Evolutionary conservation across 2,888 invertebrate genomes (phyloP).

Genomic region (Parnassius mnemosyne): DNA sequence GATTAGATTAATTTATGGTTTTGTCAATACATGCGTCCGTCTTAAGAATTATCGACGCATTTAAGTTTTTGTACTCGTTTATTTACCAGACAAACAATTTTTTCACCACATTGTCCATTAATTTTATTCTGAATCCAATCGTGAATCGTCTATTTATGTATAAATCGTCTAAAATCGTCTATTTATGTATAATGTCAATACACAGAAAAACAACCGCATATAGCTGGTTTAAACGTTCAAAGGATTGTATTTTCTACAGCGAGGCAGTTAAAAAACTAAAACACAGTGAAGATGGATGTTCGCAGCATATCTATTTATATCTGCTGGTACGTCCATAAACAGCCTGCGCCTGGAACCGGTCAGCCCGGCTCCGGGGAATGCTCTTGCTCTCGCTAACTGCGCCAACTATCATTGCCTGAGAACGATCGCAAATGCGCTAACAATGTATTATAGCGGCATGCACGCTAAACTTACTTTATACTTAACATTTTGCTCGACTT

Average conservation of each 20-base stretch:
- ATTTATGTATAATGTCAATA: conserved; percentile 37
- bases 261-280: conserved; percentile 52
- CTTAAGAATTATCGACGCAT: not conserved
- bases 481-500: not conserved
- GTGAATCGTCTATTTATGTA: conserved; percentile 21
- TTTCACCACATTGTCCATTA: conserved; percentile 1
- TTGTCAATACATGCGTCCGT: conserved; percentile 37
- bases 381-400: conserved; percentile 67
- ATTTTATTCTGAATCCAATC: not conserved
- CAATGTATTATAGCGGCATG: conserved; percentile 55
- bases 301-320: conserved; percentile 75
- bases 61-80: not conserved
- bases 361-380: conserved; percentile 66
- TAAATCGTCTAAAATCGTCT: too few species aligned
- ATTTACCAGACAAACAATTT: not conserved
- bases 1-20: conserved; percentile 58
- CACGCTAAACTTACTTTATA: conserved; percentile 20
- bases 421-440: conserved; percentile 60
- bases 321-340: conserved; percentile 75
- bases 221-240: conserved; percentile 24
- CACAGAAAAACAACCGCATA: conserved; percentile 28
- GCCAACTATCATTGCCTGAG: conserved; percentile 48
- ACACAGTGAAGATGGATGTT: conserved; percentile 67
- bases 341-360: conserved; percentile 69
- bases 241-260: conserved; percentile 30